phyloP scores from a whole-genome alignment of 2,888 invertebrate genomes.

The Prenolepis imparis region DNA sequence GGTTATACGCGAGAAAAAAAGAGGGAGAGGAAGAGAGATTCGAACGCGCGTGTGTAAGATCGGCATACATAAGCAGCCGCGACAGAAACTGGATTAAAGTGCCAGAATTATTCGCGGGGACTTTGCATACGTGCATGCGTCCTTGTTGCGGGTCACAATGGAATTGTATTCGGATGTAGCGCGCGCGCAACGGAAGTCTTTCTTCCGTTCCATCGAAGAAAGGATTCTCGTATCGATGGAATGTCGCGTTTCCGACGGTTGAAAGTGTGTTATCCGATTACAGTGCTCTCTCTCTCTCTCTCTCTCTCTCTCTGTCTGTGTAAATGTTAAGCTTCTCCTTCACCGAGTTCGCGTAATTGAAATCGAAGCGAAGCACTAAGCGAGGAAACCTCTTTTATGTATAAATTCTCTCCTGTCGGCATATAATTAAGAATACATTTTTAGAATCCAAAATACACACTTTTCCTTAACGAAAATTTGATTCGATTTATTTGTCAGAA shows the following conservation, averaged over 20 bases:
- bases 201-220: slow-evolving; percentile 61
- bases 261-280: slow-evolving; percentile 71
- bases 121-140: slow-evolving; percentile 72
- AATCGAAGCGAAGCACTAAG: background rate
- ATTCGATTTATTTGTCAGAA: background rate
- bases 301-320: background rate
- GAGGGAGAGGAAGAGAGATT: slow-evolving; percentile 23
- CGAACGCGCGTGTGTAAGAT: slow-evolving; percentile 69
- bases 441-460: background rate
- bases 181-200: slow-evolving; percentile 68
- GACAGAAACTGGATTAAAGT: slow-evolving; percentile 77
- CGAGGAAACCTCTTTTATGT: background rate
- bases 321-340: slow-evolving; percentile 35
- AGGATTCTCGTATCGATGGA: slow-evolving; percentile 66
- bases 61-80: slow-evolving; percentile 80
- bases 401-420: background rate
- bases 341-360: slow-evolving; percentile 18
- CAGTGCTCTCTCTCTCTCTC: slow-evolving; percentile 31
- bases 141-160: slow-evolving; percentile 64
- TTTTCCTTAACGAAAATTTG: background rate
- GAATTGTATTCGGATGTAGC: slow-evolving; percentile 55
- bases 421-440: background rate
- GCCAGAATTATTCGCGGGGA: slow-evolving; percentile 73
- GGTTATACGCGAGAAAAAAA: slow-evolving; percentile 61
- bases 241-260: slow-evolving; percentile 68